A percentile compares a stretch with the other conserved stretches of the same genome.
Conservation (phyloP, 2,113 vertebrate species). For the Cyanistes caeruleus region DNA sequence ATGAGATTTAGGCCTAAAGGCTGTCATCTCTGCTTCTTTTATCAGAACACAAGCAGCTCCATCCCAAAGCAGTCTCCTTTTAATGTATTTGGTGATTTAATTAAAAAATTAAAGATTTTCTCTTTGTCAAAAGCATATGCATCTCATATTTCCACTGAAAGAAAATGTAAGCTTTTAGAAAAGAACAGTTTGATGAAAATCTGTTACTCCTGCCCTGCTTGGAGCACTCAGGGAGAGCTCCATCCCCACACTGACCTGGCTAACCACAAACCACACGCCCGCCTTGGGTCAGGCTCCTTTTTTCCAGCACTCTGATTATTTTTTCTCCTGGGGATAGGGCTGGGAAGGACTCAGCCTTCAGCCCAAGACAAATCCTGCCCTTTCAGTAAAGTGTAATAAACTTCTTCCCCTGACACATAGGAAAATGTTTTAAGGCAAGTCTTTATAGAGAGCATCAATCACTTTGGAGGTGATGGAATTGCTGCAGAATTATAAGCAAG, state of each 20-base stretch:
- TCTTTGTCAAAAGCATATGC: background rate
- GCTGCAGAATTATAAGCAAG: constrained; percentile 73
- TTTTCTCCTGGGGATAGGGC: background rate
- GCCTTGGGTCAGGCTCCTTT: background rate
- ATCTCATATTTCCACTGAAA: background rate
- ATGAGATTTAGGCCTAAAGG: background rate
- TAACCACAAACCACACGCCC: background rate
- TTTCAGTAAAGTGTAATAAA: constrained; percentile 48
- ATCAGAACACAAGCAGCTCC: background rate
- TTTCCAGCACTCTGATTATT: background rate
- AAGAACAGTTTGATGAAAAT: background rate
- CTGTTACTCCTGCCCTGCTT: background rate
- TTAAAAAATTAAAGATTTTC: background rate
- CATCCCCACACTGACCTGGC: background rate
- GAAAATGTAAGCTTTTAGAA: background rate
- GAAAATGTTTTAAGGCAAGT: constrained; percentile 68
- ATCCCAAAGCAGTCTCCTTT: background rate
- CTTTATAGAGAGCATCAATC: constrained; percentile 71
- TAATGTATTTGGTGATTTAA: background rate
- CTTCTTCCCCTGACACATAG: constrained; percentile 42
- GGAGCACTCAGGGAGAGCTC: background rate
- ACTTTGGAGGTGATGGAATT: constrained; percentile 60
- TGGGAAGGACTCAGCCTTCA: constrained; percentile 23
- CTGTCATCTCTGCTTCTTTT: background rate
- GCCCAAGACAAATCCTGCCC: constrained; percentile 14